Base-by-base conservation (phyloP, 2,113 vertebrate species). In the Bufo gargarizans region DNA sequence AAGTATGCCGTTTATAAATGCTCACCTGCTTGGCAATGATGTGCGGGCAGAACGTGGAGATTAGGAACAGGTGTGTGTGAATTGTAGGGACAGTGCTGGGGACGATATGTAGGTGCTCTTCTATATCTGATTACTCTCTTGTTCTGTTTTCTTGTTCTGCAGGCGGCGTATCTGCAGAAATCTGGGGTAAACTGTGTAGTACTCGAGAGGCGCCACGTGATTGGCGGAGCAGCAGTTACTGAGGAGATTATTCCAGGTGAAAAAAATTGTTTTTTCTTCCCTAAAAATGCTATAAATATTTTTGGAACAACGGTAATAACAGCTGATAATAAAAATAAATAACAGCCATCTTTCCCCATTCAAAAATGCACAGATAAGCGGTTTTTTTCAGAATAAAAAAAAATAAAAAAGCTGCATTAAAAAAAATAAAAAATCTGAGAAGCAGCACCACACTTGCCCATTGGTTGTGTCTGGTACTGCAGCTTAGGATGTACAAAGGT, bases 131-230 rank as follows among this genome's bases (percentile, higher is more conserved):
- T 20, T 20, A 50, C 53, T n/a, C 50, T 56, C 76, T 45, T 53
- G 45, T 0, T 45, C 8, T 85, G 55, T 61, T 8, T 59, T 58
- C 0, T 88, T n/a, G 16, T 43, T 47, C 22, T 65, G 0, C 91
- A 99, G 98, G 97, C 98, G 7, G 96, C 97, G 33, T 99, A 99
- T 93, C 95, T 99, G 76, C 98, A 99, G 94, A 98, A 87, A 69
- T 95, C 96, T 67, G 98, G 98, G 3, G 49, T 99, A 89, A 95
- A 92, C 92, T 98, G 98, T 0, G 97, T 90, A 0, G 96, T 99
- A 84, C 92, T 99, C 58, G 98, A 99, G 92, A 96, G 94, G 83
- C 95, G 98, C 14, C 96, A 97, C 0, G 91, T 99, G 74, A 93
- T 99, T 33, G 98, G 98, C 0, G 98, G 98, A 0, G 97, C 98